Evolutionary conservation across 2,113 vertebrate genomes (phyloP).

Genomic region (Vicugna pacos): DNA sequence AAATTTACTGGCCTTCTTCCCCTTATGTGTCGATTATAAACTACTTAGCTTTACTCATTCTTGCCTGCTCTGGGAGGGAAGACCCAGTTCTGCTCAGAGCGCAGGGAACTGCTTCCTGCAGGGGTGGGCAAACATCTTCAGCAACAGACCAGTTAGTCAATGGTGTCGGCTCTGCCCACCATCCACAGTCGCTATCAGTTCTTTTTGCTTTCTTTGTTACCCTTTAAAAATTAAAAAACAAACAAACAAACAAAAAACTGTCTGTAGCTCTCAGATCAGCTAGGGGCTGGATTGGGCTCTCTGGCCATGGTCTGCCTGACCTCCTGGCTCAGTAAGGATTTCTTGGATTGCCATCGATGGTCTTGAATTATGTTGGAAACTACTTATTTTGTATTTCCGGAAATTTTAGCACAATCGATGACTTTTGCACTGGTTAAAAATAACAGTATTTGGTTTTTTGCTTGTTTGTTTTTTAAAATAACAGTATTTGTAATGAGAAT

Average conservation of each 20-base stretch:
- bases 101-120: not conserved
- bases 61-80: not conserved
- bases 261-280: not conserved
- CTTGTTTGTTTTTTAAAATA: not conserved
- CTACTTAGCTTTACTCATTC: not conserved
- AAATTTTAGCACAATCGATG: not conserved
- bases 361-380: not conserved
- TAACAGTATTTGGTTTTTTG: not conserved
- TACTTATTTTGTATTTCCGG: not conserved
- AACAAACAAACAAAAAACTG: no score
- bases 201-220: not conserved
- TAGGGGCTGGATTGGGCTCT: not conserved
- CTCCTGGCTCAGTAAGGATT: not conserved
- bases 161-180: not conserved
- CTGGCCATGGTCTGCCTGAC: not conserved
- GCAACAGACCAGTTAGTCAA: not conserved
- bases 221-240: not conserved
- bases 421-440: not conserved
- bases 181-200: accelerated
- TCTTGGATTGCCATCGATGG: not conserved
- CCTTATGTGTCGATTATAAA: not conserved
- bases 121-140: not conserved
- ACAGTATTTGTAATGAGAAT: no score
- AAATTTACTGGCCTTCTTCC: not conserved
- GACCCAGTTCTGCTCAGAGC: not conserved